phyloP scores from a whole-genome alignment of 2,113 vertebrate genomes.

The Pituophis catenifer region DNA sequence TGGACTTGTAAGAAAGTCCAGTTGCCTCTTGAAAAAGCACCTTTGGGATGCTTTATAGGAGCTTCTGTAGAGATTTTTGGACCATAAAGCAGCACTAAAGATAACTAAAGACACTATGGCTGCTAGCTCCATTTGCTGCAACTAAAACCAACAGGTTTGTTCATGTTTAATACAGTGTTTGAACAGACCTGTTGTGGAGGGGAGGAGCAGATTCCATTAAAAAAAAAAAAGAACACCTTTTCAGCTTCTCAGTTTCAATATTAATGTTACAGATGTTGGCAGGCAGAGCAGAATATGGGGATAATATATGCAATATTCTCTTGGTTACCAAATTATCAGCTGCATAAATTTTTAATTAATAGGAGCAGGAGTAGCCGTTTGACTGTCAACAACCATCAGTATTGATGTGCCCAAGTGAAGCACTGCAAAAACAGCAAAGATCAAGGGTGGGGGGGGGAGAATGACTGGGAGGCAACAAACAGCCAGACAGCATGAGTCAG shows the following conservation, averaged over 20 bases:
- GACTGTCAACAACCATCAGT: slow-evolving; percentile 65
- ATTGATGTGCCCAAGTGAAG: slow-evolving; percentile 50
- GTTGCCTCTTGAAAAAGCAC: too few relatives aligned
- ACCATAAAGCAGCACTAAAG: background rate
- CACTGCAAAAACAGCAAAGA: slow-evolving; percentile 43
- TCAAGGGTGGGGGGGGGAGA: slow-evolving; percentile 21
- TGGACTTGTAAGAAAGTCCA: too few relatives aligned
- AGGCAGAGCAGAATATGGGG: slow-evolving; percentile 43
- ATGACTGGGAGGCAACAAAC: slow-evolving; percentile 28
- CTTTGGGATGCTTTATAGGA: background rate
- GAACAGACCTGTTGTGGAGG: background rate
- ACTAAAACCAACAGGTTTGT: background rate
- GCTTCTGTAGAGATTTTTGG: background rate
- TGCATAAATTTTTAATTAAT: slow-evolving; percentile 70
- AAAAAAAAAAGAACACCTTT: background rate
- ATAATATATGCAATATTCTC: slow-evolving; percentile 60
- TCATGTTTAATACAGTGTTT: background rate
- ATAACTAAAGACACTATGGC: background rate
- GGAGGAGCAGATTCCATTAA: background rate
- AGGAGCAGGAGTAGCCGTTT: slow-evolving; percentile 58
- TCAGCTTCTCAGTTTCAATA: slow-evolving; percentile 40
- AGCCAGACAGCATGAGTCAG: slow-evolving; percentile 55
- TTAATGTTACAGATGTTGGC: slow-evolving; percentile 56
- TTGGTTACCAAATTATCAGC: slow-evolving; percentile 67
- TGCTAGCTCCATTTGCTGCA: background rate